Evolutionary conservation across 2,797 vertebrate species (phyloP).

Genomic region (Alca torda): DNA sequence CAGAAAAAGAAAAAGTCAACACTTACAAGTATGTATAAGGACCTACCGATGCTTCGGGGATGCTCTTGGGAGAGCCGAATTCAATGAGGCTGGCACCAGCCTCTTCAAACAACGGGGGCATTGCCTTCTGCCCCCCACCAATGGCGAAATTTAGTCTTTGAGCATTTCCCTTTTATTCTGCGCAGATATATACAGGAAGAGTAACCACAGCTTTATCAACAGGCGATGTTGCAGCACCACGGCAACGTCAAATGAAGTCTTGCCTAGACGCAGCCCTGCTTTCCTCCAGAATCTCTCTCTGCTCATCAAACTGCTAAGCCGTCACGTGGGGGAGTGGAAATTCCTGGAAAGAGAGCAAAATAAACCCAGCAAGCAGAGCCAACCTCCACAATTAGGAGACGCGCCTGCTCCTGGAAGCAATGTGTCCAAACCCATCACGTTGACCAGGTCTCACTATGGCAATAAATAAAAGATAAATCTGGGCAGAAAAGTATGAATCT

Average conservation of each 20-base stretch:
- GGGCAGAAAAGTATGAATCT: not conserved
- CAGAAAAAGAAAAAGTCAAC: not conserved
- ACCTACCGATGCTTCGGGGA: rapidly evolving
- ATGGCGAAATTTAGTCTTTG: not conserved
- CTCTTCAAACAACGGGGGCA: not conserved
- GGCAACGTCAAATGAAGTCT: not conserved
- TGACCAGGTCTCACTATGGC: not conserved
- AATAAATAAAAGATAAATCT: not conserved
- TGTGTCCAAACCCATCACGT: not conserved
- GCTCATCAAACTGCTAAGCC: not conserved
- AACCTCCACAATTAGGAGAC: not conserved
- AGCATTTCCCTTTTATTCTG: not conserved
- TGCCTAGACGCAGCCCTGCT: not conserved
- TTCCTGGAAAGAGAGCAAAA: not conserved
- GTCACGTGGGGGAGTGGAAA: not conserved
- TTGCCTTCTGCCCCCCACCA: not conserved
- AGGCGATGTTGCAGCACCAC: not conserved
- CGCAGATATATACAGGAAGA: not conserved
- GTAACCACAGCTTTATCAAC: not conserved
- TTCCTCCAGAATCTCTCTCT: not conserved
- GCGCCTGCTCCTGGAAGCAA: not conserved
- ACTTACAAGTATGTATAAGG: not conserved
- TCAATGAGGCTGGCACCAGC: not conserved
- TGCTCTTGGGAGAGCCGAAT: not conserved
- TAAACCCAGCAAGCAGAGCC: not conserved